Percentiles rank a stretch among this genome's conserved stretches.
These are phyloP conservation scores for Hemicentrotus pulcherrimus DNA, from an alignment of 35 echinoderm and acorn worm species.

Conservation along the genomic window DNA sequence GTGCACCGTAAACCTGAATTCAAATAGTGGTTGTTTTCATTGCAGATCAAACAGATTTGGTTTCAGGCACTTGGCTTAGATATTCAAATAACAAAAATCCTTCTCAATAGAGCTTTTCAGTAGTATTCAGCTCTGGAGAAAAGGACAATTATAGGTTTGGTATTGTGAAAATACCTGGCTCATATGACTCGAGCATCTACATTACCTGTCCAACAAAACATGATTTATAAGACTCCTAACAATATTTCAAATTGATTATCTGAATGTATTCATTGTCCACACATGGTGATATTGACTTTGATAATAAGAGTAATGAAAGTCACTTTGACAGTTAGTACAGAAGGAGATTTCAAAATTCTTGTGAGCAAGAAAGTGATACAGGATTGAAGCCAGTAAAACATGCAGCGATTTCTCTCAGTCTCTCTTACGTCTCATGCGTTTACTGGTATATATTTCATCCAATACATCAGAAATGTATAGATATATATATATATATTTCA, in stretches of 20 bases:
- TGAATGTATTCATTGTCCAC: background rate
- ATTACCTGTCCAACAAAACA: background rate
- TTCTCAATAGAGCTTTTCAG: background rate
- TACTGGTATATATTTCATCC: background rate
- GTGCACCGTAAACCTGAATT: background rate
- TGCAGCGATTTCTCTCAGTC: background rate
- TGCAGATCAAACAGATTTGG: background rate
- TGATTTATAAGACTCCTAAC: background rate
- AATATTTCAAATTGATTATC: background rate
- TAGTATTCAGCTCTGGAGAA: background rate
- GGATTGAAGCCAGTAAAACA: background rate
- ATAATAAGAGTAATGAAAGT: background rate
- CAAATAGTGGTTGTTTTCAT: background rate
- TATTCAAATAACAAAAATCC: background rate
- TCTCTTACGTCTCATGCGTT: background rate
- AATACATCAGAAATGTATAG: background rate
- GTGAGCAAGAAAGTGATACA: background rate
- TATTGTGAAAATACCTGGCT: background rate
- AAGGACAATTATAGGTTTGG: background rate
- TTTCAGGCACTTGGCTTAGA: conserved; percentile 13
- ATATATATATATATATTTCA: background rate
- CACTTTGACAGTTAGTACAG: background rate
- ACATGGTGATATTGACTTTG: background rate
- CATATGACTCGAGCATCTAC: background rate
- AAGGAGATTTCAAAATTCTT: background rate